Evolutionary conservation across 2,113 vertebrate species (phyloP).

Genomic region (Tapirus terrestris): DNA sequence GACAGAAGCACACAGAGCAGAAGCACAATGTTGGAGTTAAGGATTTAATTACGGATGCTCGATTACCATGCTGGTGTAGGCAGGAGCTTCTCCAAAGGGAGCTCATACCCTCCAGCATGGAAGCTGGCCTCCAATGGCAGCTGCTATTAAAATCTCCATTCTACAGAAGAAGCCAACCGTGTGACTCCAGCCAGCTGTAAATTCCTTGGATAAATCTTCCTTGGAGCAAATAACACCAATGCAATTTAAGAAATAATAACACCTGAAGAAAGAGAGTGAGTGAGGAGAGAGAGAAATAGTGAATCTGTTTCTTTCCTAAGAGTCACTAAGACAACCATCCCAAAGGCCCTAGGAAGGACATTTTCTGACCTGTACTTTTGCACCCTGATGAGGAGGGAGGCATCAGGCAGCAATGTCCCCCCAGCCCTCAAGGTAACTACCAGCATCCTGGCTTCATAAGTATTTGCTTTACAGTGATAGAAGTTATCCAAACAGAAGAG

Average conservation of each 20-base stretch:
- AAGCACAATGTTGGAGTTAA: neutral
- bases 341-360: neutral
- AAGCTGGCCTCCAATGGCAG: neutral
- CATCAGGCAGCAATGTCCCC: neutral
- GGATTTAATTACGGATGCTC: slow-evolving; percentile 6
- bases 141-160: neutral
- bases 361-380: neutral
- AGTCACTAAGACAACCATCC: neutral
- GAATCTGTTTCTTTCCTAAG: neutral
- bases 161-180: neutral
- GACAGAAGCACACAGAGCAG: neutral
- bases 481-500: neutral
- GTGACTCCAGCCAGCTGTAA: neutral
- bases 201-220: slow-evolving; percentile 20
- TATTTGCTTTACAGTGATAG: neutral
- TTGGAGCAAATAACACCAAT: neutral
- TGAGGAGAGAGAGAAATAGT: neutral
- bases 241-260: slow-evolving; percentile 7
- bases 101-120: neutral
- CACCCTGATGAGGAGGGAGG: neutral
- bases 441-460: neutral
- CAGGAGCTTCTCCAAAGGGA: neutral
- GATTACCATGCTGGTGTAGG: neutral
- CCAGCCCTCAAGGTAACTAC: neutral
- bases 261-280: neutral